phyloP scores from a whole-genome alignment of 2,113 vertebrate species.

The Lichenostomus cassidix region DNA sequence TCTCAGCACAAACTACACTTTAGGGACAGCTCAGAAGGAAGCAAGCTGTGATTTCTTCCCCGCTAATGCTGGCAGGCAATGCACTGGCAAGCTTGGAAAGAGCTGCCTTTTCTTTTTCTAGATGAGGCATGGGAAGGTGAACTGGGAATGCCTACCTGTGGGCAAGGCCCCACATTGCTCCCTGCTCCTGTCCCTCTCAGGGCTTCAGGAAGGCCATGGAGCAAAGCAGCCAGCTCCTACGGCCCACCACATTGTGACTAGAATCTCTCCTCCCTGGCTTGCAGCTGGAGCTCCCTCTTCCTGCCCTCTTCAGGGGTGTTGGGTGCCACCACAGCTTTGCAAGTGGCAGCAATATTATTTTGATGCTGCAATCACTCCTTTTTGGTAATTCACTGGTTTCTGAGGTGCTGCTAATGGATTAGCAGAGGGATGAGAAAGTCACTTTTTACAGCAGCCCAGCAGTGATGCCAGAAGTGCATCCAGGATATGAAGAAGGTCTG shows the following conservation, averaged over 20 bases:
- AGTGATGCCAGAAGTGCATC: neutral
- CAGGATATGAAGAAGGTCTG: neutral
- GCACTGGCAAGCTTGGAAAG: neutral
- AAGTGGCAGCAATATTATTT: neutral
- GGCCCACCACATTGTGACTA: neutral
- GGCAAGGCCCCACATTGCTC: neutral
- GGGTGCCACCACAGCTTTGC: neutral
- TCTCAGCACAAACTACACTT: neutral
- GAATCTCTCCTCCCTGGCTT: neutral
- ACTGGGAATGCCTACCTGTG: neutral
- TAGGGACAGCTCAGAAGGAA: neutral
- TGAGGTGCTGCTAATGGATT: neutral
- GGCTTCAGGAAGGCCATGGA: neutral
- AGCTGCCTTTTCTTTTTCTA: neutral
- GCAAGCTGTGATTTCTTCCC: neutral
- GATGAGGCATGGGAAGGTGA: neutral
- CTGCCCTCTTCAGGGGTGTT: neutral
- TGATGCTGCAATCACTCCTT: neutral
- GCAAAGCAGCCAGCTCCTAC: neutral
- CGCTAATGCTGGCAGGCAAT: neutral
- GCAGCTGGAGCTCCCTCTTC: neutral
- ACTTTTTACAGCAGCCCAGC: neutral
- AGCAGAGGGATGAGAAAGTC: neutral
- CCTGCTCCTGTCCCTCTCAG: neutral
- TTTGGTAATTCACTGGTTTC: neutral